Evolutionary conservation across 92 coral and sea anemone species (phyloP).

Genomic region (Porites lobata): DNA sequence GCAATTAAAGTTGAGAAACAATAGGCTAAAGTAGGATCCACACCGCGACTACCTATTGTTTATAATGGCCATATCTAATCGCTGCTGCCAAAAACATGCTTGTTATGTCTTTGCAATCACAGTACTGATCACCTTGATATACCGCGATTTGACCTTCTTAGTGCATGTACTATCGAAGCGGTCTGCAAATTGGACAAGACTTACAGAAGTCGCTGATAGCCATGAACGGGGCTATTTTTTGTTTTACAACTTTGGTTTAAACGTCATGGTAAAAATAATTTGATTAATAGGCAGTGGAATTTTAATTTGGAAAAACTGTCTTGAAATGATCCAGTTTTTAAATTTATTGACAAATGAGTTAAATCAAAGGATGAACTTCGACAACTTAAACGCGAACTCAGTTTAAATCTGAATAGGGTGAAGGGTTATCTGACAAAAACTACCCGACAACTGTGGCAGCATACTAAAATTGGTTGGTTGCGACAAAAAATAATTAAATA

Average conservation of each 20-base stretch:
- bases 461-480: too few species aligned
- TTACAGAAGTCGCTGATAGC: too few species aligned
- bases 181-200: too few species aligned
- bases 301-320: neutral
- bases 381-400: neutral
- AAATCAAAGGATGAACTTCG: neutral
- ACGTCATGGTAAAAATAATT: neutral
- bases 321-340: neutral
- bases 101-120: neutral
- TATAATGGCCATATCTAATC: slow-evolving; percentile 20
- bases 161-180: too few species aligned
- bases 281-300: neutral
- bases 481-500: too few species aligned
- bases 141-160: neutral
- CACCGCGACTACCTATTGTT: slow-evolving; percentile 31
- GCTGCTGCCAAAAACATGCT: neutral
- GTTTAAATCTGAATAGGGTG: too few species aligned
- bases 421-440: too few species aligned
- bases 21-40: slow-evolving; percentile 15
- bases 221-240: neutral
- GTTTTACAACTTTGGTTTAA: neutral
- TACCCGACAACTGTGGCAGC: too few species aligned
- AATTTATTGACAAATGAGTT: neutral
- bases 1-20: slow-evolving; percentile 39
- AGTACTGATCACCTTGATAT: neutral